Evolutionary conservation across 2,113 vertebrate genomes (phyloP).

Genomic region (Passer montanus): DNA sequence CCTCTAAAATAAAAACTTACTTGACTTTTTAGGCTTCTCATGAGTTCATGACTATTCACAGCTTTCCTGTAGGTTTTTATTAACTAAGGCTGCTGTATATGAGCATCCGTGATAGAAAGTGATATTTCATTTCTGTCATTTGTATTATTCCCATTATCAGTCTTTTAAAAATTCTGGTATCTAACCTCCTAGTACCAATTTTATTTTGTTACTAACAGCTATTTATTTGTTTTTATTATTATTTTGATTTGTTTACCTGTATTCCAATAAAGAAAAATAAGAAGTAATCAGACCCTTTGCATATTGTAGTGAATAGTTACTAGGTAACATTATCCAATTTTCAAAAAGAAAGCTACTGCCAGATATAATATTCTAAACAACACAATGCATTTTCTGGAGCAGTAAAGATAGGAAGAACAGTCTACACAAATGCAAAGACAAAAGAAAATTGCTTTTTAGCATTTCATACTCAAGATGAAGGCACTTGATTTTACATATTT

Average conservation of each 20-base stretch:
- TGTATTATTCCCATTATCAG: neutral
- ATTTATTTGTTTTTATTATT: neutral
- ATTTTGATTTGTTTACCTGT: neutral
- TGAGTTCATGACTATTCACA: neutral
- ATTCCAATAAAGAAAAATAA: neutral
- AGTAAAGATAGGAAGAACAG: neutral
- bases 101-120: neutral
- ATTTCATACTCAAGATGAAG: neutral
- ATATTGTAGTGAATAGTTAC: neutral
- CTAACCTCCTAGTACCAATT: neutral
- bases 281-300: neutral
- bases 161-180: neutral
- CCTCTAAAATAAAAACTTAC: neutral
- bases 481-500: slow-evolving; percentile 19
- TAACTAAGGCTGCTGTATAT: neutral
- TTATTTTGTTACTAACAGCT: neutral
- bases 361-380: neutral
- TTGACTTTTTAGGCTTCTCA: neutral
- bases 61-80: neutral
- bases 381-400: neutral
- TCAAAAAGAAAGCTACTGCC: neutral
- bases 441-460: neutral
- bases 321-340: neutral
- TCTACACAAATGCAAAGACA: neutral
- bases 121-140: neutral